Base-by-base conservation (phyloP, 1,140 invertebrate species). In the Drosophila nigrodunni region DNA sequence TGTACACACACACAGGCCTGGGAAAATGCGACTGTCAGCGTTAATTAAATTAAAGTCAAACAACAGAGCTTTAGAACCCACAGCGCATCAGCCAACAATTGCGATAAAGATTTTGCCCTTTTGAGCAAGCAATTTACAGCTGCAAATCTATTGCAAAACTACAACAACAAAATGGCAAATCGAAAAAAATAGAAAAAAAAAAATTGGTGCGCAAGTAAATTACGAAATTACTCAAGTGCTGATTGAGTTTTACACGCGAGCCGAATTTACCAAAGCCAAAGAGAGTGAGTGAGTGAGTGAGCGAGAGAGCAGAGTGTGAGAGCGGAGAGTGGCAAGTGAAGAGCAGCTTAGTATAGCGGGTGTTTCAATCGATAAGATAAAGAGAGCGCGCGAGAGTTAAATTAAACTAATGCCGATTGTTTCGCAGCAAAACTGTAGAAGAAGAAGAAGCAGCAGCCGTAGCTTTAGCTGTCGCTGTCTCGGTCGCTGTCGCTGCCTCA, bases 141-240 rank as follows among this genome's bases (percentile, higher is more conserved):
- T 59, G 35, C 13, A 66, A 73, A 67, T 25, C 37, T 46, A 61
- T 59, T 54, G 46, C 13, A 60, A 62, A 77, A 44, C 8, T 49
- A 41, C 41, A 52, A n/a, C 21, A 49, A 55, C 46, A 64, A 76
- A 59, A 68, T 43, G 39, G 46, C 54, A 67, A 66, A 44, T 7
- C 10, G 57, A 50, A 18, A 44, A 37, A 52, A 65, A 13, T 13
- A 30, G 10, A 11, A 11, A 75, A 67, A 15, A 54, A 57, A 67
- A 77, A 80, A 70, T 87, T 77, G 79, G 67, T 55, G 50, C 57
- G 76, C 80, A 83, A 78, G 80, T 89, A 89, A 89, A 88, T 80
- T 88, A 70, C 85, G 71, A 68, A 83, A 88, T 78, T 89, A 69
- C 80, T 89, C 70, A 77, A 80, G 68, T 74, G 65, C 61, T 55